Conservation (phyloP, 2,888 invertebrate species). For the Molorchus minor region DNA sequence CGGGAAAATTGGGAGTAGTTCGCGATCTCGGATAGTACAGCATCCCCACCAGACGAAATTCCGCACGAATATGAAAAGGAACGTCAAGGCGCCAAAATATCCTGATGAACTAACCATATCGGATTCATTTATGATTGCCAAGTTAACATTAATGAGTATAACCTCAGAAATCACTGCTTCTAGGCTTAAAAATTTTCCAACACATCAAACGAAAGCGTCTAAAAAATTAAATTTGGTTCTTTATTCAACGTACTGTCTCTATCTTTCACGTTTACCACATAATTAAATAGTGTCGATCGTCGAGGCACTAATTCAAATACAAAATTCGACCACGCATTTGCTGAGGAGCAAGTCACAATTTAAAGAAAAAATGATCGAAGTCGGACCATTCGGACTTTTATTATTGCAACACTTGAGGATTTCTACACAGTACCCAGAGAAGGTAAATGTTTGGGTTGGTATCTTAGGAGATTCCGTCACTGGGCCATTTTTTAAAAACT, state of each 20-base stretch:
- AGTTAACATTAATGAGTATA: slow-evolving; percentile 9
- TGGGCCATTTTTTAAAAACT: not conserved
- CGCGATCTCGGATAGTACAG: slow-evolving; percentile 7
- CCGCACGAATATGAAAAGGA: slow-evolving; percentile 6
- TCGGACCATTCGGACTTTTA: too few relatives aligned
- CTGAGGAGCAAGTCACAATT: too few relatives aligned
- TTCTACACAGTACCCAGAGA: not conserved
- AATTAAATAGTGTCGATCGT: too few relatives aligned
- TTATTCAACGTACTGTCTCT: too few relatives aligned
- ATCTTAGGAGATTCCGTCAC: not conserved
- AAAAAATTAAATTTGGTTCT: too few relatives aligned
- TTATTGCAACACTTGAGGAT: not conserved
- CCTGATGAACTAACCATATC: slow-evolving; percentile 14
- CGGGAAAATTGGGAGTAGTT: slow-evolving; percentile 17
- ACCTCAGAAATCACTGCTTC: too few relatives aligned
- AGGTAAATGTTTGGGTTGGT: not conserved
- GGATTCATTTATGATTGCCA: not conserved
- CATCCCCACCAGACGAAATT: slow-evolving; percentile 6
- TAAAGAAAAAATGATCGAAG: too few relatives aligned
- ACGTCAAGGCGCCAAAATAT: slow-evolving; percentile 5
- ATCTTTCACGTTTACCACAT: too few relatives aligned
- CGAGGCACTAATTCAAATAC: too few relatives aligned
- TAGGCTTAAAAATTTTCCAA: not conserved
- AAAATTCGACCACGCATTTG: too few relatives aligned
- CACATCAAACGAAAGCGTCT: not conserved